Conservation (phyloP, 2,797 vertebrate species). For the Sphenodon punctatus region DNA sequence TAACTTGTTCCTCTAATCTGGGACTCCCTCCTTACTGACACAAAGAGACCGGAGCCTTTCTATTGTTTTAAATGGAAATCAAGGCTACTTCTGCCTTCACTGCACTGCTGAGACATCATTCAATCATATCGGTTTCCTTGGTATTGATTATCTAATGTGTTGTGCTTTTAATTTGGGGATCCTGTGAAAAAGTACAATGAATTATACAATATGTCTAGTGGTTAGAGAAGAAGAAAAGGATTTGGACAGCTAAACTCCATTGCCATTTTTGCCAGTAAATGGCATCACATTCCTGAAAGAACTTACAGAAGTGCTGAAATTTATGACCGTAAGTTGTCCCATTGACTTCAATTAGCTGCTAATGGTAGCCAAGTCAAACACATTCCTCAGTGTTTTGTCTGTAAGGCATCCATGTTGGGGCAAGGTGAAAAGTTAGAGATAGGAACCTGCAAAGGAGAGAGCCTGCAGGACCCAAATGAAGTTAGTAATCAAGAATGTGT, state of each 20-base stretch:
- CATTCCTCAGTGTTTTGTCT: too few species aligned
- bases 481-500: too few species aligned
- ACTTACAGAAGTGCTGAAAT: too few species aligned
- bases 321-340: too few species aligned
- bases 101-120: constrained; percentile 17
- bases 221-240: not conserved
- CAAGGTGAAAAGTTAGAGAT: too few species aligned
- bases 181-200: too few species aligned
- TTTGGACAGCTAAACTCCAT: constrained; percentile 17
- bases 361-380: too few species aligned
- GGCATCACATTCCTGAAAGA: not conserved
- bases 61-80: constrained; percentile 14
- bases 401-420: too few species aligned
- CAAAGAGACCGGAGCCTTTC: not conserved
- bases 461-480: too few species aligned
- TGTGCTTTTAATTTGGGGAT: not conserved
- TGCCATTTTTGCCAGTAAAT: not conserved
- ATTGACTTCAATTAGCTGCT: too few species aligned
- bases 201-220: too few species aligned
- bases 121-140: constrained; percentile 25
- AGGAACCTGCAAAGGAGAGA: too few species aligned
- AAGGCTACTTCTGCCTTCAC: not conserved
- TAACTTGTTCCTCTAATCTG: not conserved
- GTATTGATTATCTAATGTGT: constrained; percentile 16
- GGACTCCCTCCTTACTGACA: not conserved